Base-by-base conservation (phyloP, 2,113 vertebrate species). In the Gavialis gangeticus region DNA sequence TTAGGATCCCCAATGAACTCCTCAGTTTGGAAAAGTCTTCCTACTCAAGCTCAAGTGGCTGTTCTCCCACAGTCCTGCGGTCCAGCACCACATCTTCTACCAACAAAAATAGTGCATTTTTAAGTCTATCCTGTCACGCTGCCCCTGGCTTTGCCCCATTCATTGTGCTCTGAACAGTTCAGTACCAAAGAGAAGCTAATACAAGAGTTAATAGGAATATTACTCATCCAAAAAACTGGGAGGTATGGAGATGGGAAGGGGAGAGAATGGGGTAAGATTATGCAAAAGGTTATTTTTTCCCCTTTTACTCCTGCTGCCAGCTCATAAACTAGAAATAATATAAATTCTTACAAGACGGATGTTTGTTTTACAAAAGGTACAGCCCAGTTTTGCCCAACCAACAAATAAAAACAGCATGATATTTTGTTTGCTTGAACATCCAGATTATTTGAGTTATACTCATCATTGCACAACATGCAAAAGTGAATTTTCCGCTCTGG, bases 291-390 rank as follows among this genome's bases (percentile, higher is more conserved):
- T 84, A 69, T n/a, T 60, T 60, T 54, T 88, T 79, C 12, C 54
- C 12, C 54, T 80, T 63, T 21, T 54, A 46, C 62, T 13, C 59
- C 54, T 1, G 0, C 1, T 2, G 46, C 54, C 66, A 86, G 57
- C 57, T 57, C 73, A n/a, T 54, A 66, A 77, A 21, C 77, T 82
- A 60, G 75, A 77, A 87, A 84, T 55, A 83, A 80, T 37, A 91
- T 46, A 79, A 81, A 78, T 75, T 88, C 87, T 88, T 77, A 37
- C 79, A 89, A 73, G 60, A 54, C 69, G 66, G 4, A 88, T 37
- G 34, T 91, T 77, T 21, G 10, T 73, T 91, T 82, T 78, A 34
- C 75, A 84, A 17, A 77, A 79, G 83, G 77, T 89, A 84, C 69
- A 19, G 69, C 13, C 58, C 19, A 19, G 25, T 54, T 87, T 76